Evolutionary conservation across 1,140 invertebrate genomes (phyloP).

Genomic region (Drosophila takahashii): DNA sequence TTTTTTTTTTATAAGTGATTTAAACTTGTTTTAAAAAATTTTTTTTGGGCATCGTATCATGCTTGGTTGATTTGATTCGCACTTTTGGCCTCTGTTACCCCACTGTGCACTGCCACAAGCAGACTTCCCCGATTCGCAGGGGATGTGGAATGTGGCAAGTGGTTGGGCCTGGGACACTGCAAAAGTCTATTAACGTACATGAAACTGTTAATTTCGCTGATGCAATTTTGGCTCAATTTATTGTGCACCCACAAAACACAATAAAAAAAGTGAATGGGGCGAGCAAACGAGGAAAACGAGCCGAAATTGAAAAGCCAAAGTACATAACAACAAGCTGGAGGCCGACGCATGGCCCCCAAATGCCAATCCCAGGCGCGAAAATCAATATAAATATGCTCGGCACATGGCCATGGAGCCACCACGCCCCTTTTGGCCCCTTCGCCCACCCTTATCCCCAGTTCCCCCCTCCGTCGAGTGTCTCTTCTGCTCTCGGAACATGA

Average conservation of each 20-base stretch:
- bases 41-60: too few relatives aligned
- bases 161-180: slow-evolving; percentile 35
- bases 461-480: slow-evolving; percentile 5
- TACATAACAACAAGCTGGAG: slow-evolving; percentile 79
- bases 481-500: slow-evolving; percentile 53
- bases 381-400: slow-evolving; percentile 80
- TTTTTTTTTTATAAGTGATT: too few relatives aligned
- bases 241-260: slow-evolving; percentile 77
- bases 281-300: slow-evolving; percentile 59
- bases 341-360: slow-evolving; percentile 45
- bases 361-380: slow-evolving; percentile 74
- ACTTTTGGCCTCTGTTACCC: too few relatives aligned
- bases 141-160: slow-evolving; percentile 4
- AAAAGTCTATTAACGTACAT: slow-evolving; percentile 82
- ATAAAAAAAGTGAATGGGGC: slow-evolving; percentile 43
- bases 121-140: slow-evolving; percentile 1
- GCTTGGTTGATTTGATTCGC: too few relatives aligned
- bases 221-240: slow-evolving; percentile 82
- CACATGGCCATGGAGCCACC: slow-evolving; percentile 55
- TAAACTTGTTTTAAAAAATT: too few relatives aligned
- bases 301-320: slow-evolving; percentile 81
- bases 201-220: slow-evolving; percentile 81
- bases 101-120: slow-evolving; percentile 12
- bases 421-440: background rate
- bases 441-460: background rate